Evolutionary conservation across 2,113 vertebrate genomes (phyloP), one percentile per base, ranked within the genome.

Genomic region (Girardinichthys multiradiatus): DNA sequence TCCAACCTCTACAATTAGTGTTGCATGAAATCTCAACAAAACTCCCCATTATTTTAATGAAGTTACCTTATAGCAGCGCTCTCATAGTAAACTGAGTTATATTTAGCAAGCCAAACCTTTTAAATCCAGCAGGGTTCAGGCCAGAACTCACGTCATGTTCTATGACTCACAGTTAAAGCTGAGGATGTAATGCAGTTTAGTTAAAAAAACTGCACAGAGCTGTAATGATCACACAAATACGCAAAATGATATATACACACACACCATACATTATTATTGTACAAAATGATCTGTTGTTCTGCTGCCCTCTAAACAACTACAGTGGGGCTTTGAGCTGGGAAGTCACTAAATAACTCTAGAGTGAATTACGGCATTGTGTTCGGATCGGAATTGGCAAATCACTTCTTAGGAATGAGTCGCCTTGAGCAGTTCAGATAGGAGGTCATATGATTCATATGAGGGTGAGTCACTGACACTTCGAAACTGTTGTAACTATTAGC

Each of bases 341-440:
- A 64, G 51, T 71, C 77, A 57, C 26, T 28, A 51, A 70, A 71
- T 70, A 27, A 19, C 84, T 72, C 6, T 17, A 82, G 86, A 83
- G 89, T 89, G 83, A 92, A 90, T 89, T 86, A 87, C 80, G 30
- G 80, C 88, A 90, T 89, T 88, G 90, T 90, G 82, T 82, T 57
- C 68, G 63, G 81, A 89, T 88, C 57, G 74, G 85, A 86, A 82
- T 74, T 70, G 82, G 77, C 77, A 84, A 85, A 91, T 91, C 86
- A 85, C 85, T 77, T 80, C 88, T 87, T 82, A 86, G 83, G 90
- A 93, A 92, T 91, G 86, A 92, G 86, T 79, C 81, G 89, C 90
- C 87, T 90, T 91, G 89, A 90, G 92, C 90, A 58, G 81, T 88
- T 88, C 83, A 85, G 86, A 88, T 72, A 80, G 75, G 73, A 45